Conservation (phyloP, 2,888 invertebrate genomes). For the Meloe dianella region DNA sequence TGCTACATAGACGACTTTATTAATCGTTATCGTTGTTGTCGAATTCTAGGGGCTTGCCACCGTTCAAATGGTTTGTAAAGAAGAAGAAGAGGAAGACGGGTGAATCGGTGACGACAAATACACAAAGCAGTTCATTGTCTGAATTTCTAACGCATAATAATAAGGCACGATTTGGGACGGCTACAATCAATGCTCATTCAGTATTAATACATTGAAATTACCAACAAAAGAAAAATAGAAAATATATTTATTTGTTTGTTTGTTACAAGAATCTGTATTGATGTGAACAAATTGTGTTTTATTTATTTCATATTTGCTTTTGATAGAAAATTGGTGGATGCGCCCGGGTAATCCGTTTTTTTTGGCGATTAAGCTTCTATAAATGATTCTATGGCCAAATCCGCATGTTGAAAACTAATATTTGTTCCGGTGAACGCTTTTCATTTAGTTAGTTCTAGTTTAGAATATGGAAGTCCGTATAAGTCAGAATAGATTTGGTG, state of each 20-base stretch:
- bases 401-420: no score
- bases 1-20: no score
- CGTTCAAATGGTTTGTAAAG: constrained; percentile 49
- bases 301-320: neutral
- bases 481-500: no score
- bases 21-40: no score
- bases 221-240: no score
- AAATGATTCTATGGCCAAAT: no score
- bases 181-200: constrained; percentile 40
- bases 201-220: constrained; percentile 30
- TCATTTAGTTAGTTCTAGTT: no score
- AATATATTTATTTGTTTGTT: neutral
- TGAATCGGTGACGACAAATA: constrained; percentile 63
- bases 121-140: constrained; percentile 59
- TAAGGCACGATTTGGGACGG: constrained; percentile 35
- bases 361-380: no score
- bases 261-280: neutral
- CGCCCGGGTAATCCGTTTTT: no score
- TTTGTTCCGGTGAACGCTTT: no score
- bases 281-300: neutral
- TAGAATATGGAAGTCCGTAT: no score
- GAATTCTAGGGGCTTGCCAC: constrained; percentile 40
- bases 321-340: no score
- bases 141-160: constrained; percentile 47
- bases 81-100: constrained; percentile 41